phyloP scores from a whole-genome alignment of 2,113 vertebrate genomes.

The Nothoprocta perdicaria region DNA sequence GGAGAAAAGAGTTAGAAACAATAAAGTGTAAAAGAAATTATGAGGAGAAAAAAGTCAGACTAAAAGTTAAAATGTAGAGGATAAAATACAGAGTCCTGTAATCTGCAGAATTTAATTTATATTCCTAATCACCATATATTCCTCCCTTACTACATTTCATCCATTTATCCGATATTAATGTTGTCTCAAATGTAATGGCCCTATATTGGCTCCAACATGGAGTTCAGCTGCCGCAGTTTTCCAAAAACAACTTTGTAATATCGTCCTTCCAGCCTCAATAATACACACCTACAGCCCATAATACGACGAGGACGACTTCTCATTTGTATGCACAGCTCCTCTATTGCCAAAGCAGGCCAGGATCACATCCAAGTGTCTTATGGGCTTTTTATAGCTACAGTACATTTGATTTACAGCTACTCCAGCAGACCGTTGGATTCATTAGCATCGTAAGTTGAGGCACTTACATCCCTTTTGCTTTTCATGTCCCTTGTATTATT shows the following conservation, averaged over 20 bases:
- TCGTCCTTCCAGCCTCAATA: background rate
- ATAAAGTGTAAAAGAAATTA: constrained; percentile 33
- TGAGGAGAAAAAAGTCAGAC: background rate
- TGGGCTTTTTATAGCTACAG: constrained; percentile 65
- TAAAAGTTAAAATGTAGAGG: constrained; percentile 35
- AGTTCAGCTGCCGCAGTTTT: constrained; percentile 39
- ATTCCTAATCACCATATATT: constrained; percentile 19
- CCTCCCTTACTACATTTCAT: constrained; percentile 40
- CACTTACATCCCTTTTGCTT: constrained; percentile 59
- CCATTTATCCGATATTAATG: constrained; percentile 35
- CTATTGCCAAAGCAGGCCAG: constrained; percentile 17
- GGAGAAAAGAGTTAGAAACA: background rate
- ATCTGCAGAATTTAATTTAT: constrained; percentile 22
- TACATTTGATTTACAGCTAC: constrained; percentile 75
- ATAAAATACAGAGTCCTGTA: constrained; percentile 7
- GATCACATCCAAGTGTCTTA: constrained; percentile 62
- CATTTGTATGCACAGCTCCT: constrained; percentile 54
- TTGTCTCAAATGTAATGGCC: constrained; percentile 7
- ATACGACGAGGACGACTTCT: background rate
- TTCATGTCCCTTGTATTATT: constrained; percentile 39
- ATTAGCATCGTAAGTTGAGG: constrained; percentile 63
- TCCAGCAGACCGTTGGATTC: constrained; percentile 70
- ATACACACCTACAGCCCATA: background rate
- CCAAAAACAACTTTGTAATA: constrained; percentile 10
- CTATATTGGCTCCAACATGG: background rate